Conservation (phyloP, 2,113 vertebrate genomes). For the Elachura formosa region DNA sequence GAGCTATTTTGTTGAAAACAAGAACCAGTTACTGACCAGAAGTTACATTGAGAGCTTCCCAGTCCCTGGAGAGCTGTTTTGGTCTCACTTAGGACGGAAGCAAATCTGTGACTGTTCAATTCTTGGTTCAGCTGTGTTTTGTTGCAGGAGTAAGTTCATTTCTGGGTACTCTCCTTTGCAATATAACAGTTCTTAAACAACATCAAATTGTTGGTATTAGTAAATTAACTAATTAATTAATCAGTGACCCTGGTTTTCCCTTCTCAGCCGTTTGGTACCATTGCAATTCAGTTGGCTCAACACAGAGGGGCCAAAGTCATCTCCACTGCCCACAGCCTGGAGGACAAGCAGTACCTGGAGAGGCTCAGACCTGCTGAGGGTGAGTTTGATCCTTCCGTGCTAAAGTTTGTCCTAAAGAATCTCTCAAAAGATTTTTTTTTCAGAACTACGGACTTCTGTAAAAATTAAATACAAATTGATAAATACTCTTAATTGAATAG, state of each 20-base stretch:
- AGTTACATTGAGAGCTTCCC: neutral
- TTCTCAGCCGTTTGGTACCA: slow-evolving; percentile 83
- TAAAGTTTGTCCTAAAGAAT: neutral
- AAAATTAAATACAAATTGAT: neutral
- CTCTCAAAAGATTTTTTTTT: neutral
- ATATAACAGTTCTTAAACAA: neutral
- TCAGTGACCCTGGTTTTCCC: neutral
- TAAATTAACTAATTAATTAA: neutral
- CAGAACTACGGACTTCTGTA: neutral
- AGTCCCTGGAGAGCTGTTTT: neutral
- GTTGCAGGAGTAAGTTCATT: neutral
- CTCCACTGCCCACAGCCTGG: slow-evolving; percentile 77
- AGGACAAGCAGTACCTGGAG: slow-evolving; percentile 86
- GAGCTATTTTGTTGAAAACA: neutral
- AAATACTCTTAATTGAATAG: neutral
- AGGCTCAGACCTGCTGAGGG: slow-evolving; percentile 82
- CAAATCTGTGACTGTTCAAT: neutral
- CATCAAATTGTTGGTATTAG: neutral
- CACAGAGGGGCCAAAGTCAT: slow-evolving; percentile 90
- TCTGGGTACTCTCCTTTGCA: neutral
- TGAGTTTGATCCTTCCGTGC: slow-evolving; percentile 40
- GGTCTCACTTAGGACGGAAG: neutral
- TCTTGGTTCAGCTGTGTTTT: neutral
- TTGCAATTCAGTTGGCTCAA: slow-evolving; percentile 89
- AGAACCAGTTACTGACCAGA: neutral